These are phyloP conservation scores for Muricea muricata DNA, from an alignment of 92 coral and sea anemone genomes.

Conservation along the genomic window DNA sequence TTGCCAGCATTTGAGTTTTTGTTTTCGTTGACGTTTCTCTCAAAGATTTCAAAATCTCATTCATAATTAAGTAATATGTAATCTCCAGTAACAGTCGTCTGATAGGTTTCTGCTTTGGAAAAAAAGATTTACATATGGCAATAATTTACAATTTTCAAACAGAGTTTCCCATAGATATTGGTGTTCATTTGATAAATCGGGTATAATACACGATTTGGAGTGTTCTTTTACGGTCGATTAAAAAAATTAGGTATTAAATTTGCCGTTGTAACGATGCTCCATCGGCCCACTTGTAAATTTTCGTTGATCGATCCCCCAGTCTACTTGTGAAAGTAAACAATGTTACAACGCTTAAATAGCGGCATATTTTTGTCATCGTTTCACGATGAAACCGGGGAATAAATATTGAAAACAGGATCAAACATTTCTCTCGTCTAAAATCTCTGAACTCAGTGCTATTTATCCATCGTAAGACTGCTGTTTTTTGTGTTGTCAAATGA, in stretches of 20 bases:
- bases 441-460: neutral
- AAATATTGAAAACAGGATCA: neutral
- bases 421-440: neutral
- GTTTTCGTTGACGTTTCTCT: neutral
- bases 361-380: neutral
- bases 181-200: neutral
- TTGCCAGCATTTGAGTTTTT: too few relatives aligned
- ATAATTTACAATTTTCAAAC: too few relatives aligned
- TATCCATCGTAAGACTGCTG: neutral
- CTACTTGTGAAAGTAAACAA: neutral
- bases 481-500: too few relatives aligned
- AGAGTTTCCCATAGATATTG: neutral
- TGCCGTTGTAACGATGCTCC: too few relatives aligned
- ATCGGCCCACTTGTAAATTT: neutral
- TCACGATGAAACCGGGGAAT: neutral
- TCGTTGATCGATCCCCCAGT: neutral
- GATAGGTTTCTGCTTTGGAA: neutral
- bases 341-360: neutral
- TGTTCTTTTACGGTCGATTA: neutral
- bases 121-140: neutral
- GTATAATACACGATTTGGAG: neutral
- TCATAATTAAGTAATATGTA: constrained; percentile 19
- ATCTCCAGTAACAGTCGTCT: too few relatives aligned
- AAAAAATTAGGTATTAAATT: too few relatives aligned
- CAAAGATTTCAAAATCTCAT: constrained; percentile 2